Conservation (phyloP, 2,888 invertebrate genomes). For the Drosophila kokeensis region DNA sequence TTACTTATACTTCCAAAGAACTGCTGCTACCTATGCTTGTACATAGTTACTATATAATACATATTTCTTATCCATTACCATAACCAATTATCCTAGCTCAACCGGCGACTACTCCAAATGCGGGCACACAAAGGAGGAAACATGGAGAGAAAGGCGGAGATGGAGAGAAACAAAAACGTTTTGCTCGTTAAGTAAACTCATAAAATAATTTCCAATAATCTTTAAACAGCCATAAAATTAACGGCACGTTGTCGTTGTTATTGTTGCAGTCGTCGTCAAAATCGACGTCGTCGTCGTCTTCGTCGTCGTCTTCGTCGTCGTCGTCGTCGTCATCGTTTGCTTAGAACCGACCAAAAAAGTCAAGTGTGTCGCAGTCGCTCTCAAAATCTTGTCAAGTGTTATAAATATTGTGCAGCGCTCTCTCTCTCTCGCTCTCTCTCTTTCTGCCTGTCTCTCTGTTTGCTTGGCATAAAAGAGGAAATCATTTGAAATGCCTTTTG, state of each 20-base stretch:
- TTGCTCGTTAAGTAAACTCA: constrained; percentile 70
- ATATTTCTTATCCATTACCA: background rate
- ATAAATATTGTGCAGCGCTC: constrained; percentile 76
- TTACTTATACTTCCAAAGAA: background rate
- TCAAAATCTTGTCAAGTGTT: constrained; percentile 77
- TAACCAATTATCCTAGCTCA: constrained; percentile 7
- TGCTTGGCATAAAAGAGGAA: constrained; percentile 42
- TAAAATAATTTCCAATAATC: constrained; percentile 80
- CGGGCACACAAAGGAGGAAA: constrained; percentile 3
- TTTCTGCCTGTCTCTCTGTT: constrained; percentile 12
- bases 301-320: constrained; percentile 10
- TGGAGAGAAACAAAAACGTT: constrained; percentile 46
- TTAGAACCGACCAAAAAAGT: constrained; percentile 34
- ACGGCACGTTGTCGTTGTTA: constrained; percentile 70
- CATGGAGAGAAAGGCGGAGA: background rate
- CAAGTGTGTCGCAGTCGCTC: constrained; percentile 57
- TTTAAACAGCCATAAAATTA: constrained; percentile 77
- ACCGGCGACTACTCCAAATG: background rate
- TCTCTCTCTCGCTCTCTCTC: background rate
- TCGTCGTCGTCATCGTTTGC: constrained; percentile 13
- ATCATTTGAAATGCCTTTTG: constrained; percentile 63
- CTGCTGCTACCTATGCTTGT: background rate
- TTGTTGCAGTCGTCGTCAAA: constrained; percentile 20
- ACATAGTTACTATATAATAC: background rate
- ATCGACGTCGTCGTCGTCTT: constrained; percentile 17